phyloP scores from a whole-genome alignment of 2,797 vertebrate species.

The Artibeus lituratus region DNA sequence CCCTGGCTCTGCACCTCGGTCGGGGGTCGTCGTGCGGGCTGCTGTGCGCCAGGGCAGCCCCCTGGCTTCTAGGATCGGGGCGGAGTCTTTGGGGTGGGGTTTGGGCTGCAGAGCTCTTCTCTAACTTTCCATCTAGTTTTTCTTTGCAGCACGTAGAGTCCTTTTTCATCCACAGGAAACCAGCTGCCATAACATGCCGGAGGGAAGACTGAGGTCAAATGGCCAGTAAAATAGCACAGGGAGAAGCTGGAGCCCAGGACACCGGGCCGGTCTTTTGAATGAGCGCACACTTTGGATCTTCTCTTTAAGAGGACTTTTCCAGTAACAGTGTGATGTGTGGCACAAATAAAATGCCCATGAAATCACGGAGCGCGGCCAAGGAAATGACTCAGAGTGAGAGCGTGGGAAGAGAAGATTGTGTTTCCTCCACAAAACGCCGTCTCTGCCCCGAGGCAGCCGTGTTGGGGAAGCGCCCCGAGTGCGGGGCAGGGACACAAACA shows the following conservation, averaged over 20 bases:
- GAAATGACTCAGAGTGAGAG: constrained; percentile 8
- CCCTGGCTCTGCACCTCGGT: neutral
- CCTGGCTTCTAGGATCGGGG: neutral
- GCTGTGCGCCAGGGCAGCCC: neutral
- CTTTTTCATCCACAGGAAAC: neutral
- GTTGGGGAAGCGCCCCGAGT: neutral
- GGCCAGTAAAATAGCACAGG: neutral
- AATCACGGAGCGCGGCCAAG: neutral
- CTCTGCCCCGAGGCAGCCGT: neutral
- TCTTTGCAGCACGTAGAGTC: neutral
- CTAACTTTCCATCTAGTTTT: neutral
- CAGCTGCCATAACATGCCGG: neutral
- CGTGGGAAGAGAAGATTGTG: constrained; percentile 24
- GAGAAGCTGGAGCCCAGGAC: neutral
- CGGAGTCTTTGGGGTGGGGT: neutral
- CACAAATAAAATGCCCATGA: neutral
- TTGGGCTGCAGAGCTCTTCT: neutral
- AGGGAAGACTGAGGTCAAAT: neutral
- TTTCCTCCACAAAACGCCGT: constrained; percentile 15
- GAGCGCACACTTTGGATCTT: neutral
- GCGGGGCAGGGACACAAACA: constrained; percentile 11
- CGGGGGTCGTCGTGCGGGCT: neutral
- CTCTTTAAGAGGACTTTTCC: neutral
- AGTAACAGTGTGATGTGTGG: neutral
- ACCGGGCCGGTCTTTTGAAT: neutral